phyloP scores from a whole-genome alignment of 2,888 invertebrate species.

The Hirtodrosophila duncani region DNA sequence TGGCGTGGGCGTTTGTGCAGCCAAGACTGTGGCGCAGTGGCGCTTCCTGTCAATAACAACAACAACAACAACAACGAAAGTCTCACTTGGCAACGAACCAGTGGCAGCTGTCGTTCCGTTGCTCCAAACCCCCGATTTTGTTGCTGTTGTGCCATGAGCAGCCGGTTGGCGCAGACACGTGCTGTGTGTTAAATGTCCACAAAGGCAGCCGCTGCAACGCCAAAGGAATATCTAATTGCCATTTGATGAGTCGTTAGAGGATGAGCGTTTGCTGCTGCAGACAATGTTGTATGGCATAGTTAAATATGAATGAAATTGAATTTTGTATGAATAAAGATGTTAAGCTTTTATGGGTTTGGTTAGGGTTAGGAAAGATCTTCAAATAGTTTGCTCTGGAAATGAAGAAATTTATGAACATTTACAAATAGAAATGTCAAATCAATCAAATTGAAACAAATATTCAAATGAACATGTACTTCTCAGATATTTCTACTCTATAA shows the following conservation, averaged over 20 bases:
- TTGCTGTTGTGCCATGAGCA: conserved; percentile 51
- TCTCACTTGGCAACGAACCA: conserved; percentile 39
- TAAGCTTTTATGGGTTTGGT: too few relatives aligned
- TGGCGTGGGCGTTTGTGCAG: conserved; percentile 27
- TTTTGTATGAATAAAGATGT: too few relatives aligned
- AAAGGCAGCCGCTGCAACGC: conserved; percentile 59
- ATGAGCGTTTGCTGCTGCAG: too few relatives aligned
- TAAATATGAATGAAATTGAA: too few relatives aligned
- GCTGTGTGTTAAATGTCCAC: conserved; percentile 46
- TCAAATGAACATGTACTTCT: too few relatives aligned
- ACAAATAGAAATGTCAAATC: too few relatives aligned
- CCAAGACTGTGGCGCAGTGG: conserved; percentile 62
- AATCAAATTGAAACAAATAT: too few relatives aligned
- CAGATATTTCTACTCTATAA: too few relatives aligned
- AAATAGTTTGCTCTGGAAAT: too few relatives aligned
- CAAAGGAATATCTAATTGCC: conserved; percentile 62
- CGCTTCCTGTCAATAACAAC: conserved; percentile 56
- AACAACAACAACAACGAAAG: conserved; percentile 28
- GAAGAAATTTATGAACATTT: too few relatives aligned
- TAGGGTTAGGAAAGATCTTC: too few relatives aligned
- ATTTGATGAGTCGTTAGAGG: conserved; percentile 26
- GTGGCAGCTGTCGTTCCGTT: conserved; percentile 36
- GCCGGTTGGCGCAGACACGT: conserved; percentile 45
- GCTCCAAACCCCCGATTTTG: conserved; percentile 26
- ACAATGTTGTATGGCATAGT: too few relatives aligned